Base-by-base conservation (phyloP, 1,140 invertebrate genomes). In the Agraylea sexmaculata region DNA sequence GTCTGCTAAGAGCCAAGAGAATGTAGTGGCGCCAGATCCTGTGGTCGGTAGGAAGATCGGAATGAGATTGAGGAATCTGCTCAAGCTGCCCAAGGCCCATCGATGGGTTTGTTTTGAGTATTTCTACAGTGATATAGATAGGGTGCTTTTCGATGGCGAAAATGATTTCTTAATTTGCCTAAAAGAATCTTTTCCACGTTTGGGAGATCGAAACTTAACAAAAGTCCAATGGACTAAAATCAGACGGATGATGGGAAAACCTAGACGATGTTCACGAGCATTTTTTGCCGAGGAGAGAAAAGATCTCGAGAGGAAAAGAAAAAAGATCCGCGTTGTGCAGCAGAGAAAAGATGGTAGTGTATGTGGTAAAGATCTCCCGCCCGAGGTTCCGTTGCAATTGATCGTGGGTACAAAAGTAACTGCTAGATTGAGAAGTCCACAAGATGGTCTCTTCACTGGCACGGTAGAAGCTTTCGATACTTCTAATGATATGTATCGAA, bases 31-130 rank as follows among this genome's bases (percentile, higher is more conserved):
- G 16, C 75, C 76, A 11, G 86, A 80, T 64, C 71, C 74, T 44
- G 81, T 77, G 60, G 75, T 82, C 52, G 88, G 88, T 1, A 89
- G 94, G 53, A 77, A 81, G 51, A 88, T 94, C 52, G 91, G 91
- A 1, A 75, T 90, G 62, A 68, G 89, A 46, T 66, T 98, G 25
- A 73, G 91, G 51, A 99, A 99, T 69, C 71, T 99, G n/a, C 69
- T 99, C 1, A 98, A 98, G 67, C 65, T 98, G 47, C 94, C 95
- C 0, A 98, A 98, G 70, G 94, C 94, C 15, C 93, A 98, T 61
- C 94, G 93, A 69, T 99, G 92, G 91, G 91, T 97, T 1, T 96
- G 90, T 58, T 96, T 92, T 64, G 95, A 99, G 61, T 98, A 92
- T 82, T 99, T 99, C 68, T 99, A 98, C 59, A 97, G 92, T 51